Conservation (phyloP, 30 jellyfish, hydroid and myxozoan species). For the Chrysaora quinquecirrha region DNA sequence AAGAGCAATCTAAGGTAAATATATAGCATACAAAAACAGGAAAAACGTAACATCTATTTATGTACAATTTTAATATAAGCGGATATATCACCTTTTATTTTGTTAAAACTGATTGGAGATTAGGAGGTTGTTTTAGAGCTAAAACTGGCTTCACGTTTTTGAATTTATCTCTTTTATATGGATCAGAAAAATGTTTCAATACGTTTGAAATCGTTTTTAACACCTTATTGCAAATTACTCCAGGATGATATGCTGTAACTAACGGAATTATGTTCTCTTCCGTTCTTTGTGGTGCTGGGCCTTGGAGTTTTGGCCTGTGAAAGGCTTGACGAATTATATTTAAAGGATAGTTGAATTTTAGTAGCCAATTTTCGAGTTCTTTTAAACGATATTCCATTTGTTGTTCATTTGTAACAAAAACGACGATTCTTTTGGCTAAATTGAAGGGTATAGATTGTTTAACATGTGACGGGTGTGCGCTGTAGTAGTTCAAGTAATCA, state of each 20-base stretch:
- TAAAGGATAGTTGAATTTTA: constrained; percentile 33
- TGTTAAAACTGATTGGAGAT: neutral
- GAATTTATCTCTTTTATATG: neutral
- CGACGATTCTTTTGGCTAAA: no score
- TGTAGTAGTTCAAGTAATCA: constrained; percentile 25
- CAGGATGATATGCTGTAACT: neutral
- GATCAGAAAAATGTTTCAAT: neutral
- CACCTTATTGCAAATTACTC: neutral
- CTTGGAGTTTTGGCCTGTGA: constrained; percentile 47
- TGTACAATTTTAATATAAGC: no score
- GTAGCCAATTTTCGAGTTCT: constrained; percentile 27
- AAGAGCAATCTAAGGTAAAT: no score
- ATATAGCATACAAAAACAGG: no score
- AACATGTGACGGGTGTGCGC: constrained; percentile 36
- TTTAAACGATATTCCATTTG: neutral
- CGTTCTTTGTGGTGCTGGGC: constrained; percentile 38
- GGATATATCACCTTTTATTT: no score
- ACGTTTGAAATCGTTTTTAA: neutral
- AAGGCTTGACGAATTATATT: constrained; percentile 7
- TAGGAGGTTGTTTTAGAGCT: neutral
- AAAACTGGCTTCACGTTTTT: neutral
- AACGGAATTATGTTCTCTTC: neutral
- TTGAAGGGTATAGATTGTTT: constrained; percentile 16
- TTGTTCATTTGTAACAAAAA: constrained; percentile 12
- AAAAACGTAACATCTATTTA: no score